Percentiles rank a stretch among this genome's conserved stretches.
Conservation (phyloP, 1,140 invertebrate species). For the Lepidurus apus region DNA sequence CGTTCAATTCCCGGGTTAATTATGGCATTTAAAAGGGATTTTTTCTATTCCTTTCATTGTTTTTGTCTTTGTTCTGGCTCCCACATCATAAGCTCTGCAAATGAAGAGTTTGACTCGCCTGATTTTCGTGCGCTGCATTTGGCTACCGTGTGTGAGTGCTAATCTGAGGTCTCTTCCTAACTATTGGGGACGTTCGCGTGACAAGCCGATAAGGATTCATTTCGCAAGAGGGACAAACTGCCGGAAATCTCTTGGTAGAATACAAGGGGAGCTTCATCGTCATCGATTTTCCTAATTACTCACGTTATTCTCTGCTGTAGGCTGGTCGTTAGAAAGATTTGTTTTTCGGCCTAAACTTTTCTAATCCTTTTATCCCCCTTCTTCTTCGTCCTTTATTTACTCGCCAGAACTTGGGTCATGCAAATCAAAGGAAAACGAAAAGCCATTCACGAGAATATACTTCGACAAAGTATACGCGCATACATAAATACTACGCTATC, state of each 20-base stretch:
- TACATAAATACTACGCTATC: neutral
- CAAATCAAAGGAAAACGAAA: neutral
- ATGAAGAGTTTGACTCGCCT: neutral
- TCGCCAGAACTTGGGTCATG: neutral
- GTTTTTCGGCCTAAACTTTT: neutral
- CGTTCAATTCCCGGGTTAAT: neutral
- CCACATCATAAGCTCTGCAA: neutral
- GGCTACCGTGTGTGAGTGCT: neutral
- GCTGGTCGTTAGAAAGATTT: neutral
- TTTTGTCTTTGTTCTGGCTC: neutral
- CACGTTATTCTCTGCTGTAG: neutral
- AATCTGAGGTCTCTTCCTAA: neutral
- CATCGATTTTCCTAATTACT: conserved; percentile 15
- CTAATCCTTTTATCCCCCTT: too few species aligned
- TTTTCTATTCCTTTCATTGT: neutral
- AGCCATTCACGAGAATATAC: neutral
- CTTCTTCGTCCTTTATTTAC: neutral
- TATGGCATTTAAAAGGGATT: neutral
- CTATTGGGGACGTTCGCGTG: neutral
- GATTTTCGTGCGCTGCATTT: neutral
- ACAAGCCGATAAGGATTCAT: conserved; percentile 18
- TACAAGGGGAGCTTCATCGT: neutral
- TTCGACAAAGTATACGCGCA: neutral
- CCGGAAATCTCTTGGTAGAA: neutral
- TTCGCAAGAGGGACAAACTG: neutral